These are phyloP conservation scores for Xenopus petersii DNA, from an alignment of 2,797 vertebrate species.

Conservation along the genomic window DNA sequence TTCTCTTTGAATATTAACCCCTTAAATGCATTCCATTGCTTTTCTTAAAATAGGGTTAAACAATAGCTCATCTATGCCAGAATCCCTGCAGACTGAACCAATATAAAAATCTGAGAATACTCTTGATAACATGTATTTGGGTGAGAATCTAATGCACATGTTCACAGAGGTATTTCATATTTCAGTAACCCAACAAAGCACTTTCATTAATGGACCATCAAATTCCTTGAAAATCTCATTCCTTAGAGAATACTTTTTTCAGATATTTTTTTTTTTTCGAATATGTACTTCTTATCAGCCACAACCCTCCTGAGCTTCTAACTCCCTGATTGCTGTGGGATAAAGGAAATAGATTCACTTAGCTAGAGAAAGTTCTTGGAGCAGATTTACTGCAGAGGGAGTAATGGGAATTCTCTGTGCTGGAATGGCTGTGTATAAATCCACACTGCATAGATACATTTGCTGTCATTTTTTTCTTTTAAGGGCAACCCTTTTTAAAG, in stretches of 20 bases:
- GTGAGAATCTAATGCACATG: too few species aligned
- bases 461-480: too few species aligned
- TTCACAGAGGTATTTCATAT: neutral
- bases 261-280: slow-evolving; percentile 9
- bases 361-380: neutral
- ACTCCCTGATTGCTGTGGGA: slow-evolving; percentile 9
- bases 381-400: neutral
- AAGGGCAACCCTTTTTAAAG: too few species aligned
- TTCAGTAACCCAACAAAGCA: slow-evolving; percentile 16
- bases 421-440: too few species aligned
- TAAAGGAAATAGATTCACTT: slow-evolving; percentile 19
- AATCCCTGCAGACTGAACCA: too few species aligned
- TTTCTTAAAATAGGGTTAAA: too few species aligned
- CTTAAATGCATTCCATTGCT: neutral
- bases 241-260: slow-evolving; percentile 17
- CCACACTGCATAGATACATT: too few species aligned
- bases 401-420: too few species aligned
- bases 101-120: too few species aligned
- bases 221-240: slow-evolving; percentile 29
- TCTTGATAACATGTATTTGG: too few species aligned
- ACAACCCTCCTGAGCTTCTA: slow-evolving; percentile 12
- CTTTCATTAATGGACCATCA: slow-evolving; percentile 25
- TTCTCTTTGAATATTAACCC: neutral
- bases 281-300: slow-evolving; percentile 9
- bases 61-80: too few species aligned